Conservation (phyloP, 2,797 vertebrate genomes). For the Podarcis lilfordi region DNA sequence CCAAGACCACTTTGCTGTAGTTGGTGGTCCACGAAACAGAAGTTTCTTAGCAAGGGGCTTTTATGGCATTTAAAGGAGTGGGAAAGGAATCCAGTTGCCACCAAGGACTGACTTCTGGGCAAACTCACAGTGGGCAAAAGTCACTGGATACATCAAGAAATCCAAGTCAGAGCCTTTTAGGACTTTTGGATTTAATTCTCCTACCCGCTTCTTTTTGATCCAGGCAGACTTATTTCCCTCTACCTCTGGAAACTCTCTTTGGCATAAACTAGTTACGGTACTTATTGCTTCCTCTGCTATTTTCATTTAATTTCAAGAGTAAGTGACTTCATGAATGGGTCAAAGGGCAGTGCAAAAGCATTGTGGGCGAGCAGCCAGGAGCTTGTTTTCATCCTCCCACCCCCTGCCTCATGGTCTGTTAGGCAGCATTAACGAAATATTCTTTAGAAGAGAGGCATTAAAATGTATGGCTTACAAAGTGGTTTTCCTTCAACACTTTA, state of each 20-base stretch:
- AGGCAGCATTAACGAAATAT: slow-evolving; percentile 32
- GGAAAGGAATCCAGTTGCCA: too few species aligned
- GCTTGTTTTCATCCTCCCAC: too few species aligned
- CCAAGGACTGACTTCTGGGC: too few species aligned
- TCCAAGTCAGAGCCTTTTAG: not conserved
- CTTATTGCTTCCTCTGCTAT: not conserved
- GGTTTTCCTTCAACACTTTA: slow-evolving; percentile 60
- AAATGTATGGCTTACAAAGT: slow-evolving; percentile 62
- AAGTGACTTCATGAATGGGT: not conserved
- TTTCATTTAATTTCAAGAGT: not conserved
- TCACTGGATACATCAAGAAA: not conserved
- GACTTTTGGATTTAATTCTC: too few species aligned
- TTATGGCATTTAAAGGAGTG: too few species aligned
- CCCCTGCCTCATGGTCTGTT: not conserved
- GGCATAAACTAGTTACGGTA: rapidly evolving
- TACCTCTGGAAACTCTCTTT: rapidly evolving
- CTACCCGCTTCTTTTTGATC: not conserved
- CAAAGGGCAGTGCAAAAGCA: rapidly evolving
- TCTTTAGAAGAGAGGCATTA: slow-evolving; percentile 50
- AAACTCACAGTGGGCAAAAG: not conserved
- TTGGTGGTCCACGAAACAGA: too few species aligned
- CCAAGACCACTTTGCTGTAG: too few species aligned
- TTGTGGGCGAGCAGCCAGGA: too few species aligned
- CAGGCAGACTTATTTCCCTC: not conserved
- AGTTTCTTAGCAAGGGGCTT: too few species aligned